These are phyloP conservation scores for Ypsolopha scabrella DNA, from an alignment of 2,888 invertebrate species.

Conservation along the genomic window DNA sequence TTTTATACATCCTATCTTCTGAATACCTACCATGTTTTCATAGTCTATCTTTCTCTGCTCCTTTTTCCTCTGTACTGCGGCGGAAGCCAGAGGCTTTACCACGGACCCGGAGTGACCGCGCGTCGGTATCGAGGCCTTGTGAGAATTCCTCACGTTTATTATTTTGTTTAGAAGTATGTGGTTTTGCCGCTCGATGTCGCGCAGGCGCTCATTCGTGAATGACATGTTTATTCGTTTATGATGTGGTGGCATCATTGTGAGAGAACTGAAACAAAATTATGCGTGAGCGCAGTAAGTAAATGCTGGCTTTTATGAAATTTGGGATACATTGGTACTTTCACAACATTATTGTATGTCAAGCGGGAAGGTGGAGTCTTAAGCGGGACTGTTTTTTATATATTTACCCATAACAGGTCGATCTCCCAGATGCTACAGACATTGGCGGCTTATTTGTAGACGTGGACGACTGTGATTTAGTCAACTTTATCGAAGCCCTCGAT, in stretches of 20 bases:
- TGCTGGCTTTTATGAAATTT: no score
- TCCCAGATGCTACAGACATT: slow-evolving; percentile 34
- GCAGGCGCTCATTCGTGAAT: slow-evolving; percentile 69
- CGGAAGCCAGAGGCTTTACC: slow-evolving; percentile 37
- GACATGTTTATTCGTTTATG: slow-evolving; percentile 56
- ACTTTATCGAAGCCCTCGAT: slow-evolving; percentile 21
- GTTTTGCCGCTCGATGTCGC: slow-evolving; percentile 73
- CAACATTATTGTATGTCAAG: no score
- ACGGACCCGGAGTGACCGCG: slow-evolving; percentile 18
- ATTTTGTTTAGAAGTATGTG: slow-evolving; percentile 70
- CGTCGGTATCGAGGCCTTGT: slow-evolving; percentile 41
- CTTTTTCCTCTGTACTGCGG: slow-evolving; percentile 62
- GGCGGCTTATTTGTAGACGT: slow-evolving; percentile 28
- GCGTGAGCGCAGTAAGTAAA: no score
- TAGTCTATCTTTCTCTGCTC: slow-evolving; percentile 69
- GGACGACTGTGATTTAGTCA: slow-evolving; percentile 45
- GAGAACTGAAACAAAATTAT: slow-evolving; percentile 37
- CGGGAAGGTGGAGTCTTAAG: not conserved
- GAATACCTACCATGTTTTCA: slow-evolving; percentile 60
- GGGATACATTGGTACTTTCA: no score
- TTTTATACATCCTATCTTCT: no score
- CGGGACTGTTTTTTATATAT: slow-evolving; percentile 9
- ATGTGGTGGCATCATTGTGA: slow-evolving; percentile 32
- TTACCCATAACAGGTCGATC: slow-evolving; percentile 49
- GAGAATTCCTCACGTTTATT: slow-evolving; percentile 48